These are phyloP conservation scores for Branchellion lobata DNA, from an alignment of 2,888 invertebrate genomes.

Conservation along the genomic window DNA sequence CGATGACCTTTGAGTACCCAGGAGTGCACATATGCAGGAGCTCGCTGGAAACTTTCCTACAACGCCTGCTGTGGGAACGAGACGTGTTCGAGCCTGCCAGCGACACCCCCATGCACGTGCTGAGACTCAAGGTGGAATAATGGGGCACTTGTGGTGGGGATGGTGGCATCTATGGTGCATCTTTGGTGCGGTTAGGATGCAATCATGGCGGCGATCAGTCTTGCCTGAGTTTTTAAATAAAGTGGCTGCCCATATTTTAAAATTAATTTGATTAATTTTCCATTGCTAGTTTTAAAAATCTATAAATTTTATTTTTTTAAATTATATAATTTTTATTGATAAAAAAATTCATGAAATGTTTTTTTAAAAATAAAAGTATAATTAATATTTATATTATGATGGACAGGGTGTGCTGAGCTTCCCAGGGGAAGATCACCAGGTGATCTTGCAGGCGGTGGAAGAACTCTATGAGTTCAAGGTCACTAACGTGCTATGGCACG, in stretches of 20 bases:
- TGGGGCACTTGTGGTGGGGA: background rate
- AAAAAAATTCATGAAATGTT: too few relatives aligned
- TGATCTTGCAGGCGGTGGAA: conserved; percentile 33
- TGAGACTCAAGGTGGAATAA: conserved; percentile 19
- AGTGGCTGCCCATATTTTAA: too few relatives aligned
- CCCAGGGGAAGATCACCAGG: background rate
- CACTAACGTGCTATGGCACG: conserved; percentile 7
- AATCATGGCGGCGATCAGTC: too few relatives aligned
- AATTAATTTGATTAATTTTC: too few relatives aligned
- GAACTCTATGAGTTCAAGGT: conserved; percentile 36
- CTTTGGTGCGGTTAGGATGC: too few relatives aligned
- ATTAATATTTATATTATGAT: too few relatives aligned
- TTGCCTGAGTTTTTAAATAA: too few relatives aligned
- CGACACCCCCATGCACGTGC: conserved; percentile 1
- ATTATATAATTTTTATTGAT: too few relatives aligned
- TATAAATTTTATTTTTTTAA: too few relatives aligned
- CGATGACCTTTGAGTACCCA: conserved; percentile 56
- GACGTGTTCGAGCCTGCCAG: background rate
- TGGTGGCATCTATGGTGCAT: too few relatives aligned
- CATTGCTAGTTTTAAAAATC: too few relatives aligned
- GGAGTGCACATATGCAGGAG: conserved; percentile 53
- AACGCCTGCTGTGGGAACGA: conserved; percentile 60
- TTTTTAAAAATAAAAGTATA: too few relatives aligned
- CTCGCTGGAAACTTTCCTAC: conserved; percentile 56
- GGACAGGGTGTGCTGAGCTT: conserved; percentile 27